Evolutionary conservation across 2,113 vertebrate genomes (phyloP).

Genomic region (Podiceps cristatus): DNA sequence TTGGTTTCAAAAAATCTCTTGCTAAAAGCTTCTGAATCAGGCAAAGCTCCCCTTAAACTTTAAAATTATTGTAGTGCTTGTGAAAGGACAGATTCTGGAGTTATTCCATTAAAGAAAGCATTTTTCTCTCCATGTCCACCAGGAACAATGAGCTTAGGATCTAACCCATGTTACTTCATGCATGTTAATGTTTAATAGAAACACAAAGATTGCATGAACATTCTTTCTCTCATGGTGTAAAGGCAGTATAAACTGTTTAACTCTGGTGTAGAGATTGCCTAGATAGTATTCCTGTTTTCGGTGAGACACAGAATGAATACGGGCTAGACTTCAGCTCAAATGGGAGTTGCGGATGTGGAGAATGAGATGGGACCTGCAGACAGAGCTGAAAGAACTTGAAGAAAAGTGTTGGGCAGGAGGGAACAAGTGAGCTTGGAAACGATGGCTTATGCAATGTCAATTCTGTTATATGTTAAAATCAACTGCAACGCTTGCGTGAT

Average conservation of each 20-base stretch:
- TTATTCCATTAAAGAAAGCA: neutral
- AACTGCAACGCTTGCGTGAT: neutral
- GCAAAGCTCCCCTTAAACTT: neutral
- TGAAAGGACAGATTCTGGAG: neutral
- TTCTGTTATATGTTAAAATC: neutral
- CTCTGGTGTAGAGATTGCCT: neutral
- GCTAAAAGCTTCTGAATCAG: neutral
- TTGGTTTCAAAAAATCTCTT: neutral
- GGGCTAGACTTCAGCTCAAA: neutral
- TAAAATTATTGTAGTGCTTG: neutral
- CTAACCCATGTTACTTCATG: neutral
- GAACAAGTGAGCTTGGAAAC: neutral
- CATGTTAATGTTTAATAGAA: neutral
- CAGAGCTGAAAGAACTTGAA: neutral
- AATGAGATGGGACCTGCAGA: neutral
- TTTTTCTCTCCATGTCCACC: neutral
- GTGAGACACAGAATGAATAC: neutral
- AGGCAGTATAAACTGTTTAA: neutral
- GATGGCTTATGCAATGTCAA: neutral
- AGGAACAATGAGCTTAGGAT: neutral
- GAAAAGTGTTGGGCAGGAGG: neutral
- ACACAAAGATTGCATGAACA: neutral
- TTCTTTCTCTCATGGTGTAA: neutral
- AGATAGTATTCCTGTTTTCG: neutral
- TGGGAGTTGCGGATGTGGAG: conserved; percentile 11